Percentiles rank a stretch among this genome's conserved stretches.
Conservation (phyloP, 2,888 invertebrate species). For the Lasioglossum marginatum region DNA sequence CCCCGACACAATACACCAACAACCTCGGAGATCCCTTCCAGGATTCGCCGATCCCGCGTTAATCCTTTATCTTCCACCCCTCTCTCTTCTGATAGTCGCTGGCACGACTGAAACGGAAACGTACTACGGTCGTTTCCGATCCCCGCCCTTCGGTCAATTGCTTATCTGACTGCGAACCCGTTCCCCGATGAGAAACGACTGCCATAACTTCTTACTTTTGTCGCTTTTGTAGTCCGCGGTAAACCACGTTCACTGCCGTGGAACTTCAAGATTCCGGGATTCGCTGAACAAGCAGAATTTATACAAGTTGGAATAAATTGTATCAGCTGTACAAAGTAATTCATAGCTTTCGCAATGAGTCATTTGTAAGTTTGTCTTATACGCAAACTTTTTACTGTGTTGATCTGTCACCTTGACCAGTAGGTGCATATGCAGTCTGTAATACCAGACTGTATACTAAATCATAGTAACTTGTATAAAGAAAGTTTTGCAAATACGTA, state of each 20-base stretch:
- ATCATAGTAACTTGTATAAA: no score
- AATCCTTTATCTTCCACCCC: constrained; percentile 41
- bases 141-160: background rate
- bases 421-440: no score
- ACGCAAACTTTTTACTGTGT: no score
- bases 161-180: background rate
- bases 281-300: background rate
- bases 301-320: no score
- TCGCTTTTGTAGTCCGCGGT: background rate
- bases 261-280: background rate
- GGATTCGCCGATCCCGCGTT: constrained; percentile 37
- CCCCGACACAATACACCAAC: constrained; percentile 12
- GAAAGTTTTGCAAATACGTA: no score
- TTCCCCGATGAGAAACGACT: background rate
- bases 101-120: constrained; percentile 26
- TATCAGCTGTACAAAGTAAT: no score
- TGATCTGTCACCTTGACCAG: no score
- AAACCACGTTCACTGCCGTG: no score
- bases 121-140: constrained; percentile 17
- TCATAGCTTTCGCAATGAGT: no score
- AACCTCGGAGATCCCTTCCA: constrained; percentile 30
- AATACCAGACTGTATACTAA: no score
- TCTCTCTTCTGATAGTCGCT: background rate
- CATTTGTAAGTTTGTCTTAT: no score
- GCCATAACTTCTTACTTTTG: background rate